phyloP scores from a whole-genome alignment of 2,113 vertebrate species.

The Marmota monax region DNA sequence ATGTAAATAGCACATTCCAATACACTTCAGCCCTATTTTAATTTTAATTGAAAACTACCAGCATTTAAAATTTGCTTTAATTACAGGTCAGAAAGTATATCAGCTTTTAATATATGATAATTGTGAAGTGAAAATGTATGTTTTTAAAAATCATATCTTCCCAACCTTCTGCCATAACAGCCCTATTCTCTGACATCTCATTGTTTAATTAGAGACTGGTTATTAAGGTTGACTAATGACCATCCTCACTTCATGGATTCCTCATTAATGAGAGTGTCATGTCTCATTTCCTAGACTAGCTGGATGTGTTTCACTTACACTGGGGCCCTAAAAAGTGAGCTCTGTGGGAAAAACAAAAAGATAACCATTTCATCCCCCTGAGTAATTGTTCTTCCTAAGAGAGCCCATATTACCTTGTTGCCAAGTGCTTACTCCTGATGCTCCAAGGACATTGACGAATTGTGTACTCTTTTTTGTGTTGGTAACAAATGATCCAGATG shows the following conservation, averaged over 20 bases:
- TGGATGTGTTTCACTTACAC: not conserved
- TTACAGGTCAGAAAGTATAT: not conserved
- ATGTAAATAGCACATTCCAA: not conserved
- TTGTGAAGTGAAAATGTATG: not conserved
- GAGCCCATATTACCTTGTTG: not conserved
- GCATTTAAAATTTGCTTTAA: constrained; percentile 20
- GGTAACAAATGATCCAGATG: constrained; percentile 18
- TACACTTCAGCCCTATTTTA: not conserved
- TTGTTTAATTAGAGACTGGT: constrained; percentile 25
- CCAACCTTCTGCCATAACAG: not conserved
- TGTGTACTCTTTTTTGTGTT: not conserved
- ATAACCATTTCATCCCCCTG: not conserved
- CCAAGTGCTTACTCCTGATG: not conserved
- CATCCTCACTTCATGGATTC: not conserved
- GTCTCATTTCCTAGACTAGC: constrained; percentile 24
- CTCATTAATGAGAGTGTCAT: constrained; percentile 14
- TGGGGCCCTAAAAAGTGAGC: not conserved
- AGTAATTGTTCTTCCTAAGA: not conserved
- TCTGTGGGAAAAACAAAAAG: not conserved
- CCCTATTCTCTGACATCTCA: not conserved
- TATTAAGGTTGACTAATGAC: not conserved
- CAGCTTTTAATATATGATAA: not conserved
- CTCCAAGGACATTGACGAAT: not conserved
- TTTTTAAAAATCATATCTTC: not conserved
- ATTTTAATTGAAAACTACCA: constrained; percentile 22